Evolutionary conservation across 2,797 vertebrate genomes (phyloP).

Genomic region (Lagocephalus sceleratus): DNA sequence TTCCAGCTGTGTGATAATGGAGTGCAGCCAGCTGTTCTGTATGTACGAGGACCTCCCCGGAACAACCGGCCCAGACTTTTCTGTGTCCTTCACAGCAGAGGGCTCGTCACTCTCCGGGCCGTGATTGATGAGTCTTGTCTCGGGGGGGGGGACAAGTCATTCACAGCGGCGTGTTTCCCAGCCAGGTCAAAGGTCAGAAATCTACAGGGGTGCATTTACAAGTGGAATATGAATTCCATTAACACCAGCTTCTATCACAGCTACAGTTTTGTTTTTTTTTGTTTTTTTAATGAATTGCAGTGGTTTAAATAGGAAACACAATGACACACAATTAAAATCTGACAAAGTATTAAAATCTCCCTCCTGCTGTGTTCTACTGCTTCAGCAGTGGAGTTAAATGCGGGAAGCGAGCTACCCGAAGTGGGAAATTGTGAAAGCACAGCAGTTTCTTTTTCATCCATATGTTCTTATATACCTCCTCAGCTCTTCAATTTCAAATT

Average conservation of each 20-base stretch:
- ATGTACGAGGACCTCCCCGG: constrained; percentile 32
- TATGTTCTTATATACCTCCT: neutral
- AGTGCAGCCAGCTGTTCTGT: constrained; percentile 49
- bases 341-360: no score
- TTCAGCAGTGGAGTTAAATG: neutral
- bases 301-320: no score
- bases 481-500: no score
- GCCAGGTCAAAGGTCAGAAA: constrained; percentile 7
- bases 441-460: neutral
- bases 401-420: neutral
- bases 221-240: constrained; percentile 1
- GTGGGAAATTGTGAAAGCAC: neutral
- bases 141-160: constrained; percentile 33
- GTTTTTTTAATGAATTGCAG: no score
- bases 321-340: no score
- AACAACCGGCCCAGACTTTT: constrained; percentile 36
- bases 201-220: constrained; percentile 3
- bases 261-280: no score
- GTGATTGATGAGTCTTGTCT: constrained; percentile 49
- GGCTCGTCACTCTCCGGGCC: constrained; percentile 42
- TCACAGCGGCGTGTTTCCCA: constrained; percentile 20
- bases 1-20: constrained; percentile 54
- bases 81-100: constrained; percentile 57
- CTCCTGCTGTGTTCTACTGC: no score
- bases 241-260: neutral